phyloP scores from a whole-genome alignment of 2,888 invertebrate species.

The Xylota segnis region DNA sequence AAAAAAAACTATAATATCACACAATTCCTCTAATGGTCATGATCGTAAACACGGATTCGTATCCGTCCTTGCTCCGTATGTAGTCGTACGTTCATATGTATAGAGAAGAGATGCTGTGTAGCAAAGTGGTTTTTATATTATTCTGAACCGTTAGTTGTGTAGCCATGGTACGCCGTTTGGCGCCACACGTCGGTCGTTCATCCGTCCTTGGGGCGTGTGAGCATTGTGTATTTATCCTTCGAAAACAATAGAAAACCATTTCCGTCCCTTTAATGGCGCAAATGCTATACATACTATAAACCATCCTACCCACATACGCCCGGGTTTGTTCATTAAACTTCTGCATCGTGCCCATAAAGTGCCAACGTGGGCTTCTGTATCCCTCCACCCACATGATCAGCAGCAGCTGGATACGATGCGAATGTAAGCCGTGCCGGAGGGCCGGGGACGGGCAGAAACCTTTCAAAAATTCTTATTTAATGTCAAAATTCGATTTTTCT shows the following conservation, averaged over 20 bases:
- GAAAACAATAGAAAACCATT: slow-evolving; percentile 73
- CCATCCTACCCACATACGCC: slow-evolving; percentile 20
- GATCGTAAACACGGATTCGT: slow-evolving; percentile 71
- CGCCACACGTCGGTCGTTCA: slow-evolving; percentile 38
- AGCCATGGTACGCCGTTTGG: not conserved
- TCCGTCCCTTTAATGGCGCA: slow-evolving; percentile 69
- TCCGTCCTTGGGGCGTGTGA: slow-evolving; percentile 43
- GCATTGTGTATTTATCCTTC: slow-evolving; percentile 70
- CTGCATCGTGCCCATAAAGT: slow-evolving; percentile 66
- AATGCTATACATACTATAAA: slow-evolving; percentile 53
- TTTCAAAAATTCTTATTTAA: slow-evolving; percentile 62
- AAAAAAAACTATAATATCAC: slow-evolving; percentile 48
- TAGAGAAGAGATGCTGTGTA: slow-evolving; percentile 17
- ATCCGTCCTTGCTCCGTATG: slow-evolving; percentile 45
- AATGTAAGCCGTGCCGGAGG: too few species aligned
- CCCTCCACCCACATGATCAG: not conserved
- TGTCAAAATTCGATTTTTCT: slow-evolving; percentile 53
- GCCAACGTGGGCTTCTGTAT: slow-evolving; percentile 44
- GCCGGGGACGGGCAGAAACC: slow-evolving; percentile 15
- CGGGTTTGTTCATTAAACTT: slow-evolving; percentile 71
- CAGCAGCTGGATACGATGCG: not conserved
- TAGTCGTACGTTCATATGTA: not conserved
- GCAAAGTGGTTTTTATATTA: slow-evolving; percentile 57
- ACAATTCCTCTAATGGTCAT: slow-evolving; percentile 71
- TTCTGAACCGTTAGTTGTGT: slow-evolving; percentile 50